Conservation (phyloP, 2,888 invertebrate genomes). For the Netelia melanura region DNA sequence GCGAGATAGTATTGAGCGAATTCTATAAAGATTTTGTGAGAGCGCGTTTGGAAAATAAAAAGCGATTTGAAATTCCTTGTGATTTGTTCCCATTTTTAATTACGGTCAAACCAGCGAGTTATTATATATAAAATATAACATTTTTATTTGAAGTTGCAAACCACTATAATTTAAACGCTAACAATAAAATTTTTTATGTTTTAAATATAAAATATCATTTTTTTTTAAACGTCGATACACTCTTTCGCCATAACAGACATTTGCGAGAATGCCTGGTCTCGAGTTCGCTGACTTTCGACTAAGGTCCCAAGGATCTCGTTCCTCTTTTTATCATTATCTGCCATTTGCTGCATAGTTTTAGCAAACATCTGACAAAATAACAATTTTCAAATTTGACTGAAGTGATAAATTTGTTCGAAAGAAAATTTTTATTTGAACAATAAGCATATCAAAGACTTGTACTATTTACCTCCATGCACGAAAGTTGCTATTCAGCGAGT, state of each 20-base stretch:
- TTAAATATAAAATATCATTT: too few species aligned
- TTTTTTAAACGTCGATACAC: not conserved
- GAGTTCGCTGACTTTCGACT: not conserved
- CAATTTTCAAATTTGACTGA: not conserved
- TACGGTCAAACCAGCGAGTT: too few species aligned
- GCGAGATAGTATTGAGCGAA: too few species aligned
- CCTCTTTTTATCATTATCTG: conserved; percentile 8
- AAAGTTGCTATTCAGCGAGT: conserved; percentile 3
- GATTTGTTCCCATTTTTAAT: too few species aligned
- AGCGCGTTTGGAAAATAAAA: too few species aligned
- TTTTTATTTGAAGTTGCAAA: too few species aligned
- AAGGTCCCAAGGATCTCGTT: conserved; percentile 7
- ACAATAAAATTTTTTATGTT: too few species aligned
- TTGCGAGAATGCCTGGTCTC: not conserved
- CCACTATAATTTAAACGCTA: too few species aligned
- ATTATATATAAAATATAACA: too few species aligned
- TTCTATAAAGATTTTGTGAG: too few species aligned
- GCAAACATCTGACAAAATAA: conserved; percentile 23
- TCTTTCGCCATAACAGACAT: not conserved
- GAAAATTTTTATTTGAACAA: not conserved
- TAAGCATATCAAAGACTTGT: too few species aligned
- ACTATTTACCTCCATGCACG: not conserved
- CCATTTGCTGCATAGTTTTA: conserved; percentile 13
- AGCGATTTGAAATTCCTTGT: too few species aligned
- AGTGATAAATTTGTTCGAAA: not conserved